These are phyloP conservation scores for Elegia similella DNA, from an alignment of 2,888 invertebrate genomes.

Conservation along the genomic window DNA sequence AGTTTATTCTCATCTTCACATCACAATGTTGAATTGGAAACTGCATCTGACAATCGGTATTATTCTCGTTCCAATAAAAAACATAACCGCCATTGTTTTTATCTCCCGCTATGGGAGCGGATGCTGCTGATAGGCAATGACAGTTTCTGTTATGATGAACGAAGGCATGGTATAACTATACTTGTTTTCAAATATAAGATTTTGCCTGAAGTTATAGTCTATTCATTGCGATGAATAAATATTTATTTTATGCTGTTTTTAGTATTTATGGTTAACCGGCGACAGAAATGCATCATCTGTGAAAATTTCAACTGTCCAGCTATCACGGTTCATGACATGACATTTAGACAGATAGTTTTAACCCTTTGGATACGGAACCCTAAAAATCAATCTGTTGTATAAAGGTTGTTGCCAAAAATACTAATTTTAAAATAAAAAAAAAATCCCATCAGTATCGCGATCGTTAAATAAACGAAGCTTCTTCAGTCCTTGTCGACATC, in stretches of 20 bases:
- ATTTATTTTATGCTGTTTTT: too few relatives aligned
- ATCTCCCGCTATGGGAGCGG: slow-evolving; percentile 13
- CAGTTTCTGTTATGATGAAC: slow-evolving; percentile 7
- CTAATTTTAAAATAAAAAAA: background rate
- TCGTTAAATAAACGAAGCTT: slow-evolving; percentile 12
- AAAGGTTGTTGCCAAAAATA: background rate
- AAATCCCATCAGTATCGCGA: background rate
- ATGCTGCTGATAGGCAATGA: slow-evolving; percentile 14
- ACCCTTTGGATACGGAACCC: too few relatives aligned
- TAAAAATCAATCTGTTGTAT: background rate
- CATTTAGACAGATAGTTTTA: too few relatives aligned
- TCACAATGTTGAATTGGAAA: slow-evolving; percentile 5
- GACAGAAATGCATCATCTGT: too few relatives aligned
- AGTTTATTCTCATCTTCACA: background rate
- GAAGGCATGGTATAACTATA: slow-evolving; percentile 2
- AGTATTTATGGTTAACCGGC: too few relatives aligned
- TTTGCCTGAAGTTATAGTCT: too few relatives aligned
- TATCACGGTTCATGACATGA: too few relatives aligned
- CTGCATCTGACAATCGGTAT: slow-evolving; percentile 10
- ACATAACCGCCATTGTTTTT: slow-evolving; percentile 11
- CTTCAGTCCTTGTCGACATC: slow-evolving; percentile 4
- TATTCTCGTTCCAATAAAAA: background rate
- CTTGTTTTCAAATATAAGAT: too few relatives aligned
- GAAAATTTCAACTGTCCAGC: too few relatives aligned
- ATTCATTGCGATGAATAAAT: too few relatives aligned